These are phyloP conservation scores for Drosophila niveifrons DNA, from an alignment of 2,888 invertebrate genomes.

Conservation along the genomic window DNA sequence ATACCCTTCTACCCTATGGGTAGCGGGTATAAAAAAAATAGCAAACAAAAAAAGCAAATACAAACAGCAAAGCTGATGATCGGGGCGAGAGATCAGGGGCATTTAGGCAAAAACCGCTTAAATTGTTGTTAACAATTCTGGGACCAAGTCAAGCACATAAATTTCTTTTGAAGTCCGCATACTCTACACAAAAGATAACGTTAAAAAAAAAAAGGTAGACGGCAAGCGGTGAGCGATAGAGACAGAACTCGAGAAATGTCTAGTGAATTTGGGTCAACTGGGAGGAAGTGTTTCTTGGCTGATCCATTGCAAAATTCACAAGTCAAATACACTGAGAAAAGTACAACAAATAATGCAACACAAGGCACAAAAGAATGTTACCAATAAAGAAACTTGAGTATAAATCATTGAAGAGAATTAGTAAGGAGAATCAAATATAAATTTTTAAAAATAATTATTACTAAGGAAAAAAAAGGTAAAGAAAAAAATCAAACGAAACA, in stretches of 20 bases:
- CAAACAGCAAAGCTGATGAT: constrained; percentile 11
- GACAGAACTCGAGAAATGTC: constrained; percentile 7
- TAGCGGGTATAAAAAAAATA: no score
- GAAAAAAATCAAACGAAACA: no score
- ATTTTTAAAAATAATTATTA: no score
- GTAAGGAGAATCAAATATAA: no score
- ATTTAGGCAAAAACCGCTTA: constrained; percentile 43
- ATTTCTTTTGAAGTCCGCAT: constrained; percentile 32
- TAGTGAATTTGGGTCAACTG: constrained; percentile 49
- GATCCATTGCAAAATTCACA: constrained; percentile 37
- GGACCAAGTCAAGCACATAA: constrained; percentile 53
- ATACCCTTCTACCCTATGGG: no score
- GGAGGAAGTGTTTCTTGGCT: constrained; percentile 39
- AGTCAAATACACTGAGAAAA: constrained; percentile 1
- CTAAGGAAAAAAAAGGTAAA: no score
- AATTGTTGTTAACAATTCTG: constrained; percentile 76
- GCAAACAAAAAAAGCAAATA: background rate
- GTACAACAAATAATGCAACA: no score
- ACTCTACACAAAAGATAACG: constrained; percentile 6
- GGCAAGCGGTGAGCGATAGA: background rate
- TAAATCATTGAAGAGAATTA: no score
- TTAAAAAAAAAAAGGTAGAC: background rate
- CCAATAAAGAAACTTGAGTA: no score
- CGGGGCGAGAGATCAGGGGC: background rate
- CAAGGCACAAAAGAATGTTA: no score